phyloP scores from a whole-genome alignment of 1,140 invertebrate genomes.

The Wiebesia pumilae region DNA sequence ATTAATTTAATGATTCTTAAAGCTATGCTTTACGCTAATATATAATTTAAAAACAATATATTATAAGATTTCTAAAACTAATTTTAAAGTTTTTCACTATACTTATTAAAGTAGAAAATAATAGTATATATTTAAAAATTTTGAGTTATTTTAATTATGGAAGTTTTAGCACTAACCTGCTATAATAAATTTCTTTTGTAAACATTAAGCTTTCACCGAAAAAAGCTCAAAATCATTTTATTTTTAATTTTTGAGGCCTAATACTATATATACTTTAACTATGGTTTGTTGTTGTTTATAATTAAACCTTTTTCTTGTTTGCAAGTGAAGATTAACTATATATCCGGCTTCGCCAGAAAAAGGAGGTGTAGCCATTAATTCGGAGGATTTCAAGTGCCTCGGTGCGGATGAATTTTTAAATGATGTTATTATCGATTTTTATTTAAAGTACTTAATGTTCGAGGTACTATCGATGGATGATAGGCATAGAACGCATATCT shows the following conservation, averaged over 20 bases:
- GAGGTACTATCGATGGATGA: slow-evolving; percentile 83
- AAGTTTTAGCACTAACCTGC: no score
- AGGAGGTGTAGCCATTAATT: slow-evolving; percentile 90
- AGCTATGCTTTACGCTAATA: no score
- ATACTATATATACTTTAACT: background rate
- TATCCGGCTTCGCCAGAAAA: slow-evolving; percentile 81
- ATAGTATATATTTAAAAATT: no score
- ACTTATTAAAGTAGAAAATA: no score
- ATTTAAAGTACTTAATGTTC: slow-evolving; percentile 90
- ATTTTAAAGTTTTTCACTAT: no score
- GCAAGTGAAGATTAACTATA: slow-evolving; percentile 72
- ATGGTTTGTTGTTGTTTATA: background rate
- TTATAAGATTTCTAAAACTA: no score
- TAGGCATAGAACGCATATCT: slow-evolving; percentile 90
- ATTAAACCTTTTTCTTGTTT: background rate
- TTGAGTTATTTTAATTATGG: no score
- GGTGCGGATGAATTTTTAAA: slow-evolving; percentile 95
- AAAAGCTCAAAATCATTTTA: no score
- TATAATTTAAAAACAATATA: no score
- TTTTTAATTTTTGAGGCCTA: background rate
- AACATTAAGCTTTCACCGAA: no score
- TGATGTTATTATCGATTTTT: slow-evolving; percentile 98
- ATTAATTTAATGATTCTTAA: no score
- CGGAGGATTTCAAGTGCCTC: slow-evolving; percentile 92
- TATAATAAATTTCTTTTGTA: no score